These are phyloP conservation scores for Silvanus unidentatus DNA, from an alignment of 2,888 invertebrate species.

Conservation along the genomic window DNA sequence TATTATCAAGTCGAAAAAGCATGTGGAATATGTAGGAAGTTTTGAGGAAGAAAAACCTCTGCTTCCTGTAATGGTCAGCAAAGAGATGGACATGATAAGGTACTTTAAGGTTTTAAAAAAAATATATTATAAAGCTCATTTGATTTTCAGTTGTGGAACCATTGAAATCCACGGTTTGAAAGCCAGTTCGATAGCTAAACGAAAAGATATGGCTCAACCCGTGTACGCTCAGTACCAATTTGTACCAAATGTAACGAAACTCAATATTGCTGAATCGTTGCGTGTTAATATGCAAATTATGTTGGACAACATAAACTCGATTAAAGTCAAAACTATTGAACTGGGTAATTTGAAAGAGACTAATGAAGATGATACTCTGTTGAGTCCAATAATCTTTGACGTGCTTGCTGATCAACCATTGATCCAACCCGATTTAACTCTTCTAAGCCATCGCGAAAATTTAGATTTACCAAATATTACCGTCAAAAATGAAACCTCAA, in stretches of 20 bases:
- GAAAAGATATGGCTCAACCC: constrained; percentile 64
- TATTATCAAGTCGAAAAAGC: constrained; percentile 46
- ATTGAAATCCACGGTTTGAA: constrained; percentile 72
- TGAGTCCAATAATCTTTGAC: constrained; percentile 53
- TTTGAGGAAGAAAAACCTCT: constrained; percentile 18
- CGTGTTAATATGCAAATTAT: constrained; percentile 63
- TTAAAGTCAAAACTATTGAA: constrained; percentile 49
- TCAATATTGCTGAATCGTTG: constrained; percentile 42
- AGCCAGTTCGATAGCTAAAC: constrained; percentile 67
- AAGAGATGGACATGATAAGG: constrained; percentile 35
- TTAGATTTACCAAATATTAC: constrained; percentile 46
- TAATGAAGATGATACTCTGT: constrained; percentile 42
- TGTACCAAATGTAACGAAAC: constrained; percentile 52
- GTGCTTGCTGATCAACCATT: constrained; percentile 63
- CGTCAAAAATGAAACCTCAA: constrained; percentile 57
- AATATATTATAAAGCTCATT: neutral
- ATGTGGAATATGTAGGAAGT: constrained; percentile 20
- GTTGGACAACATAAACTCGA: constrained; percentile 56
- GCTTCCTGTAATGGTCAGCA: constrained; percentile 42
- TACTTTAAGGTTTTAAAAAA: too few relatives aligned
- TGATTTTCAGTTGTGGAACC: constrained; percentile 58
- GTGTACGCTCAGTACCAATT: constrained; percentile 72
- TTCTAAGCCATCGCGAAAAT: constrained; percentile 46
- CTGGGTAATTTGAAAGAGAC: constrained; percentile 26
- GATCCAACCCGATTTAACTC: constrained; percentile 59